Percentiles rank a stretch among this genome's conserved stretches.
Conservation (phyloP, 2,888 invertebrate species). For the Lithophane ornitopus region DNA sequence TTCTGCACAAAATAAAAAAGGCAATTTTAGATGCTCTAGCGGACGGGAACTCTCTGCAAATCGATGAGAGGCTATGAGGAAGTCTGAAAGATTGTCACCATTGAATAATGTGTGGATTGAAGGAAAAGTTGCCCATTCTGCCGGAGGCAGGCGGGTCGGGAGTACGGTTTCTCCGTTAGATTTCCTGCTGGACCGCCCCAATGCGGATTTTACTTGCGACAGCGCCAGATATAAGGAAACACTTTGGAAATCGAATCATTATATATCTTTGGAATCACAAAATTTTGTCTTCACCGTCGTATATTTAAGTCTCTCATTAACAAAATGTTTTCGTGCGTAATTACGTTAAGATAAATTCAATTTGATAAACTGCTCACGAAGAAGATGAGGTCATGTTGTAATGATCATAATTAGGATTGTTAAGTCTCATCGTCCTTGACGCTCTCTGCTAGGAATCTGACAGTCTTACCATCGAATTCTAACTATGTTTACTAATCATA, state of each 20-base stretch:
- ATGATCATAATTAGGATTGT: conserved; percentile 57
- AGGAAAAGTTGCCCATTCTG: conserved; percentile 43
- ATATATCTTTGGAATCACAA: conserved; percentile 4
- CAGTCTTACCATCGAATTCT: conserved; percentile 21
- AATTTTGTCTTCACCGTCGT: background rate
- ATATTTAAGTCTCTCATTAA: conserved; percentile 14
- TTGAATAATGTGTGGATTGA: conserved; percentile 52
- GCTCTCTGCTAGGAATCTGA: conserved; percentile 27
- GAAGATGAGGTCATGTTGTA: conserved; percentile 55
- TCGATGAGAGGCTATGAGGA: conserved; percentile 33
- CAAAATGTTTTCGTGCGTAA: conserved; percentile 46
- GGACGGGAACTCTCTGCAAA: background rate
- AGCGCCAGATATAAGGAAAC: conserved; percentile 22
- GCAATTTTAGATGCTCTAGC: conserved; percentile 18
- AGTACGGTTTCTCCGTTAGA: conserved; percentile 13
- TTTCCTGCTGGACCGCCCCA: conserved; percentile 36
- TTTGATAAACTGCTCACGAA: conserved; percentile 61
- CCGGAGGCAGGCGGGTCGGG: conserved; percentile 22
- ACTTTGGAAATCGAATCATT: conserved; percentile 29
- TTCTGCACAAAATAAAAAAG: conserved; percentile 19
- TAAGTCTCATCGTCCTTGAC: conserved; percentile 52
- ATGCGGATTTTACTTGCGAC: conserved; percentile 19
- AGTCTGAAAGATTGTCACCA: conserved; percentile 46
- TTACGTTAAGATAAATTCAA: conserved; percentile 59
- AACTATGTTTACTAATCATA: conserved; percentile 33